Base-by-base conservation (phyloP, 1,140 invertebrate species). In the Agrilus planipennis region DNA sequence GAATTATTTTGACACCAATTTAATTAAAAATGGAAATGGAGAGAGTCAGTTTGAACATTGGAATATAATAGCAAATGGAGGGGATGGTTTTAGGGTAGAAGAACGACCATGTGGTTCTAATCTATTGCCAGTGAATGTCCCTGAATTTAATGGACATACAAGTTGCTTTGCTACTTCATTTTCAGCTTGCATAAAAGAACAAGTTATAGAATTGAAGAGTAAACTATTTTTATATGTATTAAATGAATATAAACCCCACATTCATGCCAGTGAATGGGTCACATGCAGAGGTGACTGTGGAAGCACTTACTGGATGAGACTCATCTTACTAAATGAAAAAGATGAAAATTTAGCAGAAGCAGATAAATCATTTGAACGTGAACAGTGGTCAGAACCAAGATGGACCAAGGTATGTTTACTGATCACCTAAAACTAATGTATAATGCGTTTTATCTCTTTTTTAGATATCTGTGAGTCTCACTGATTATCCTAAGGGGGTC, bases 91-190 rank as follows among this genome's bases (percentile, higher is more conserved):
- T 50, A 47, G 27, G 32, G 48, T 62, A 34, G 63, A 65, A 50
- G 35, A 47, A 25, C 42, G 40, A 27, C 62, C 63, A 9, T 5
- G 21, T 3, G 58, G 61, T 30, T 31, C 47, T 34, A 44, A 51
- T 27, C 44, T 45, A 14, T 39, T 54, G 17, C 51, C 50, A 16
- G 6, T 11, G 34, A 41, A 46, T 36, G 22, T 48, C 25, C 45
- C 51, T 14, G 55, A 60, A 30, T 57, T 62, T 42, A 43, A 55
- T 34, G 45, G 42, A 3, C 38, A 46, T 29, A 50, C 39, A 15
- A 55, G 50, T 31, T 62, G 59, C 45, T 65, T 65, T 54, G 56
- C 53, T 9, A 64, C 62, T 11, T 65, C 63, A n/a, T 64, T 50
- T 49, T 11, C 30, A 10, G 19, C 27, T 7, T 57, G 55, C 34